Conservation (phyloP, 2,888 invertebrate genomes). For the Geophilus truncorum region DNA sequence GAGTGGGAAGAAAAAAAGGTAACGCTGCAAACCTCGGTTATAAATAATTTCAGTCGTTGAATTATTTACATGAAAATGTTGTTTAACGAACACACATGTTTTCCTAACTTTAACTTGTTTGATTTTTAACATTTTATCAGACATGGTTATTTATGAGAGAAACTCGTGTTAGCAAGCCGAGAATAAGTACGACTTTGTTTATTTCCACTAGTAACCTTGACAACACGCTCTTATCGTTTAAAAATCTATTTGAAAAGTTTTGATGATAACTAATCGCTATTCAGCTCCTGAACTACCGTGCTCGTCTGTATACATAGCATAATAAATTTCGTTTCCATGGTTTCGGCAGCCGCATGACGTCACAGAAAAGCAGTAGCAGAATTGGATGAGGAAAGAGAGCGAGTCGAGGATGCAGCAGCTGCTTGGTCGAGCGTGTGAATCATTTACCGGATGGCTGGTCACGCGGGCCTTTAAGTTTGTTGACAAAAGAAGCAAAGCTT, state of each 20-base stretch:
- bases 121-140: neutral
- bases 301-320: conserved; percentile 20
- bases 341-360: neutral
- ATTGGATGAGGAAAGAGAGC: conserved; percentile 8
- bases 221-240: neutral
- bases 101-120: neutral
- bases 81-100: neutral
- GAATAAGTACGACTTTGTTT: neutral
- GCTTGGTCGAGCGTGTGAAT: conserved; percentile 15
- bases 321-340: conserved; percentile 21
- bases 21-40: neutral
- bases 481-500: conserved; percentile 8
- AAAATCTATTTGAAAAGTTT: conserved; percentile 23
- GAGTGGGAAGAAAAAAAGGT: too few relatives aligned
- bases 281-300: conserved; percentile 1
- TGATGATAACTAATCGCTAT: conserved; percentile 21
- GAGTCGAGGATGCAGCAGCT: conserved; percentile 18
- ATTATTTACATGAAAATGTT: neutral
- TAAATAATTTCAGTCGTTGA: neutral
- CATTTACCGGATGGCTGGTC: conserved; percentile 24
- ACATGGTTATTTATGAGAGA: neutral
- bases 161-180: neutral
- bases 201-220: neutral
- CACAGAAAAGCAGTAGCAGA: conserved; percentile 12
- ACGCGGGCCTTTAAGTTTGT: conserved; percentile 23